Evolutionary conservation across 2,888 invertebrate species (phyloP).

Genomic region (Caradrina kadenii): DNA sequence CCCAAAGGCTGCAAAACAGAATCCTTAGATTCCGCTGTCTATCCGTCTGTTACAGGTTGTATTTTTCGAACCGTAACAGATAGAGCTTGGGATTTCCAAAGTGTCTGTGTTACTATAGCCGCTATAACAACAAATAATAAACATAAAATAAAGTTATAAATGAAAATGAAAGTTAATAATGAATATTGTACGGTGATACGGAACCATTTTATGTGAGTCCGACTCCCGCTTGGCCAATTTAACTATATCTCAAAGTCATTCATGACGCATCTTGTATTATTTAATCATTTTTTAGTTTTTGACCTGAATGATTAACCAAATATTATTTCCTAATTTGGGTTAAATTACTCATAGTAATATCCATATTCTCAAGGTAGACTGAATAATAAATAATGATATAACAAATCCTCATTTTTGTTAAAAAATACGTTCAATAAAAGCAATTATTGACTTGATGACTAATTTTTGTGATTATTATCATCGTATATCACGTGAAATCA

Average conservation of each 20-base stretch:
- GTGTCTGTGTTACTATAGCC: too few relatives aligned
- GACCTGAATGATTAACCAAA: slow-evolving; percentile 20
- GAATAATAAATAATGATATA: slow-evolving; percentile 21
- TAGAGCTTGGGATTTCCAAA: too few relatives aligned
- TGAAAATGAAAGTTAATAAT: too few relatives aligned
- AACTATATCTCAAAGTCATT: background rate
- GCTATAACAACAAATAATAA: too few relatives aligned
- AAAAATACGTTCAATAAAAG: slow-evolving; percentile 24
- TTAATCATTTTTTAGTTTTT: background rate
- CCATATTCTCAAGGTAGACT: slow-evolving; percentile 8
- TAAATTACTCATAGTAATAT: slow-evolving; percentile 26
- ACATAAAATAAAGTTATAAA: too few relatives aligned
- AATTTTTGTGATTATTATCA: slow-evolving; percentile 10
- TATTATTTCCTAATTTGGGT: slow-evolving; percentile 32
- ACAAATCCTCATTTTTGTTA: background rate
- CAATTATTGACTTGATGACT: slow-evolving; percentile 13
- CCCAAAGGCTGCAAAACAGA: too few relatives aligned
- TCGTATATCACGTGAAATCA: slow-evolving; percentile 29
- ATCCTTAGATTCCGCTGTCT: too few relatives aligned
- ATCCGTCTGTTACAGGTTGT: too few relatives aligned
- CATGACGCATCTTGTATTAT: background rate
- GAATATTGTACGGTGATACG: too few relatives aligned
- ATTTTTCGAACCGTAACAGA: too few relatives aligned
- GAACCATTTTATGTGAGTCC: too few relatives aligned
- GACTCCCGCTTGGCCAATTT: background rate